Conservation (phyloP, 2,888 invertebrate species). For the Spialia ferax region DNA sequence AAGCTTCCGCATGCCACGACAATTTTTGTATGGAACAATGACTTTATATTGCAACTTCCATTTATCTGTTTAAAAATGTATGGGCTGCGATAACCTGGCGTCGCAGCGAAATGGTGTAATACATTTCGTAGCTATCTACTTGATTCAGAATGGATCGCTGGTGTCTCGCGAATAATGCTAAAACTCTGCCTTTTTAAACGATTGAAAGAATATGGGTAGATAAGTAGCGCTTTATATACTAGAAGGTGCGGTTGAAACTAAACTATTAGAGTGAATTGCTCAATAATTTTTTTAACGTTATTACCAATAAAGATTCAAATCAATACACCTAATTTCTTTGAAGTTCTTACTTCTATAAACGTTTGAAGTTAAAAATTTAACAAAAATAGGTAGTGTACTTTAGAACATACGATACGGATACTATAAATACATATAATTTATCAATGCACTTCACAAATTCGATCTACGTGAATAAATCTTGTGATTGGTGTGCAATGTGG, state of each 20-base stretch:
- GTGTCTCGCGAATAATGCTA: conserved; percentile 44
- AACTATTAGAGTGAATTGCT: neutral
- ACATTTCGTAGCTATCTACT: conserved; percentile 66
- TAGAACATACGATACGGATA: too few species aligned
- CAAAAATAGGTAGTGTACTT: too few species aligned
- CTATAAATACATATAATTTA: too few species aligned
- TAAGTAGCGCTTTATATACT: conserved; percentile 2
- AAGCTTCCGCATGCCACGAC: conserved; percentile 41
- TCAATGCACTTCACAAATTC: too few species aligned
- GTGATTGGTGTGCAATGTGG: too few species aligned
- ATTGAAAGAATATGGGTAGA: conserved; percentile 30
- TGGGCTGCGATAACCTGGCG: conserved; percentile 65
- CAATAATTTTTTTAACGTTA: neutral
- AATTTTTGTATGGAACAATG: conserved; percentile 48
- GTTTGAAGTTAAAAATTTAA: too few species aligned
- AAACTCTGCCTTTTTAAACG: conserved; percentile 36
- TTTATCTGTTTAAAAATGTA: conserved; percentile 69
- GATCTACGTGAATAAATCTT: too few species aligned
- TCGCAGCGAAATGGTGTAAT: conserved; percentile 68
- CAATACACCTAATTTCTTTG: too few species aligned
- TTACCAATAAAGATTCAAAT: neutral
- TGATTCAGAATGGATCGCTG: conserved; percentile 59
- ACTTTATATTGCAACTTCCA: conserved; percentile 56
- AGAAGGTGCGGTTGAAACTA: neutral
- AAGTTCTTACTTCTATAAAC: too few species aligned